Percentiles rank a stretch among this genome's conserved stretches.
Evolutionary conservation across 2,888 invertebrate genomes (phyloP).

Genomic region (Metellina segmentata): DNA sequence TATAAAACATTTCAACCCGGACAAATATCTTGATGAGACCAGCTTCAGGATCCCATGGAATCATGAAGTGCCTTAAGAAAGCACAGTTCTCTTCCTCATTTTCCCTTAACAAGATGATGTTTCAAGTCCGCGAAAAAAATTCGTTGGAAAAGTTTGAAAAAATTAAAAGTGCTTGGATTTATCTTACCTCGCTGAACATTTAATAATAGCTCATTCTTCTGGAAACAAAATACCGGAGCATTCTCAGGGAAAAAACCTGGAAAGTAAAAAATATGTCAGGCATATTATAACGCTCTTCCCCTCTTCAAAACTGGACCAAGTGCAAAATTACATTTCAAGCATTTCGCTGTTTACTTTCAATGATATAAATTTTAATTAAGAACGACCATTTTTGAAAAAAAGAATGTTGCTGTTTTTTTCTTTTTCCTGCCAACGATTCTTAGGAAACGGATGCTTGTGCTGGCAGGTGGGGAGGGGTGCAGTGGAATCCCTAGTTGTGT

Average conservation of each 20-base stretch:
- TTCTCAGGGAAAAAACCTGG: slow-evolving; percentile 7
- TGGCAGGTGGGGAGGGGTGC: background rate
- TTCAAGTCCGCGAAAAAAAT: background rate
- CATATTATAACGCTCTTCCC: slow-evolving; percentile 42
- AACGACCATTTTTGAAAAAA: slow-evolving; percentile 31
- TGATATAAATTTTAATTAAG: slow-evolving; percentile 75
- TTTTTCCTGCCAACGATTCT: slow-evolving; percentile 23
- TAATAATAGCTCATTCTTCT: slow-evolving; percentile 42
- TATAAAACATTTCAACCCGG: background rate
- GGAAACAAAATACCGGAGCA: background rate
- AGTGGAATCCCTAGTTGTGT: slow-evolving; percentile 10
- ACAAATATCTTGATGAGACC: background rate
- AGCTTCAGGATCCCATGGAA: background rate
- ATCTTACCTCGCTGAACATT: slow-evolving; percentile 36
- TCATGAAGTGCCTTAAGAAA: background rate
- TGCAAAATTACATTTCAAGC: slow-evolving; percentile 65
- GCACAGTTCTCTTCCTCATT: background rate
- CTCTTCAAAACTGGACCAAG: slow-evolving; percentile 36
- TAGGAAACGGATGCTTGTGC: slow-evolving; percentile 17
- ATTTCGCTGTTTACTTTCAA: slow-evolving; percentile 66
- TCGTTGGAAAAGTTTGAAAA: background rate
- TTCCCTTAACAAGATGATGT: background rate
- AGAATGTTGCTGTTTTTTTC: background rate
- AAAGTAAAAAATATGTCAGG: slow-evolving; percentile 51
- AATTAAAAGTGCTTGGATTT: slow-evolving; percentile 21